These are phyloP conservation scores for Puntigrus tetrazona DNA, from an alignment of 2,113 vertebrate species.

Conservation along the genomic window DNA sequence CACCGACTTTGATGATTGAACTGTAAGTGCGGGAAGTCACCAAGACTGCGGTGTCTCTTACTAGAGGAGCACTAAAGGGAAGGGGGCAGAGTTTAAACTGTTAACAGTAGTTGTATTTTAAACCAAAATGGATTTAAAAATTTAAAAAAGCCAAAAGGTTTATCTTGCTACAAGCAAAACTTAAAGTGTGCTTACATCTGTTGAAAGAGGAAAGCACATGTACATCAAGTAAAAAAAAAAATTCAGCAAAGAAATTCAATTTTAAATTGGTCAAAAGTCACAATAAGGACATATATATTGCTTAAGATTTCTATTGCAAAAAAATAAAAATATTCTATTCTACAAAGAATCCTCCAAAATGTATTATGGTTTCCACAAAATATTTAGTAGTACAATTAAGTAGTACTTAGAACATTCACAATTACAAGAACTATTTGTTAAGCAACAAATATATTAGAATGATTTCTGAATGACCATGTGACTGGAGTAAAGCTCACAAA, in stretches of 20 bases:
- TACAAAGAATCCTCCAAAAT: not conserved
- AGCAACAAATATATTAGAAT: not conserved
- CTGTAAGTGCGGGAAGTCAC: constrained; percentile 19
- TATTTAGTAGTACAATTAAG: too few relatives aligned
- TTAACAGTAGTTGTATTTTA: constrained; percentile 8
- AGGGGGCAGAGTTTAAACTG: not conserved
- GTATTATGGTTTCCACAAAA: not conserved
- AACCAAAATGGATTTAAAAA: not conserved
- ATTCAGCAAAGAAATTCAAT: not conserved
- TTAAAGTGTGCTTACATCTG: not conserved
- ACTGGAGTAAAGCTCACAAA: too few relatives aligned
- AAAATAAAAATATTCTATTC: not conserved
- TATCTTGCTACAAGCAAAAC: not conserved
- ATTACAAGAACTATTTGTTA: not conserved
- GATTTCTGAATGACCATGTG: not conserved
- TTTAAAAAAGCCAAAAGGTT: not conserved
- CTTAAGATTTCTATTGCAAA: not conserved
- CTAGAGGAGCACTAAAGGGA: constrained; percentile 9
- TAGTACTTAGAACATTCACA: not conserved
- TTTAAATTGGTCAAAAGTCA: not conserved
- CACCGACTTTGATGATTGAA: constrained; percentile 15
- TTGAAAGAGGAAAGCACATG: not conserved
- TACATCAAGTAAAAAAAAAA: too few relatives aligned
- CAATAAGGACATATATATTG: not conserved
- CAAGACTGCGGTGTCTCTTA: constrained; percentile 18